These are phyloP conservation scores for Cremastinae sp. DNA, from an alignment of 2,888 invertebrate species.

Conservation along the genomic window DNA sequence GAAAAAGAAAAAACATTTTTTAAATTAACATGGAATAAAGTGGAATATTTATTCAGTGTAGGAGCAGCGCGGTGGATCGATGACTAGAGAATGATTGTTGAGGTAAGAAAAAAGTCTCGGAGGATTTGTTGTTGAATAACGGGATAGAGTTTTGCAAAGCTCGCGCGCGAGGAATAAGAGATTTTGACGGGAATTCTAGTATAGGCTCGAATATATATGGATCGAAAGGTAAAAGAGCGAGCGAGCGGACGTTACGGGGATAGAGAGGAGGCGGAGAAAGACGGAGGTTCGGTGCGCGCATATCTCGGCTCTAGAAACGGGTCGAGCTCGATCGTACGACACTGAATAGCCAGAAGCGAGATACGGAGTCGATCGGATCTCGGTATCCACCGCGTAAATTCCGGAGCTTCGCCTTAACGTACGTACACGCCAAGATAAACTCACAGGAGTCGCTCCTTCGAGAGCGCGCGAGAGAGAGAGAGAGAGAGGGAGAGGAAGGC, in stretches of 20 bases:
- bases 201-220: constrained; percentile 65
- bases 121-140: no score
- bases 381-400: constrained; percentile 66
- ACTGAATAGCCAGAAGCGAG: constrained; percentile 67
- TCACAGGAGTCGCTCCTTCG: constrained; percentile 36
- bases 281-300: constrained; percentile 54
- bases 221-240: constrained; percentile 49
- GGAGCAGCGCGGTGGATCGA: no score
- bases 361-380: constrained; percentile 67
- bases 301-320: constrained; percentile 65
- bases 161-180: not conserved
- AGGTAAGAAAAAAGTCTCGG: no score
- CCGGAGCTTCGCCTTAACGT: constrained; percentile 62
- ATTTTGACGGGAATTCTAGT: no score
- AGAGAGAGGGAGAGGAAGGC: constrained; percentile 10
- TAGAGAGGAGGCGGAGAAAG: constrained; percentile 37
- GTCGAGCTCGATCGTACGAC: constrained; percentile 65
- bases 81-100: no score
- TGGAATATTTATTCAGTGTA: no score
- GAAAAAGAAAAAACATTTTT: no score
- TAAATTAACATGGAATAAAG: no score
- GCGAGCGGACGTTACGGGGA: constrained; percentile 40
- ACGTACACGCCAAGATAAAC: constrained; percentile 61
- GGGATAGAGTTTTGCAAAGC: no score
- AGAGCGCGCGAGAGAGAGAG: constrained; percentile 34